Conservation (phyloP, 30 jellyfish, hydroid and myxozoan genomes). For the Aurelia sp. region DNA sequence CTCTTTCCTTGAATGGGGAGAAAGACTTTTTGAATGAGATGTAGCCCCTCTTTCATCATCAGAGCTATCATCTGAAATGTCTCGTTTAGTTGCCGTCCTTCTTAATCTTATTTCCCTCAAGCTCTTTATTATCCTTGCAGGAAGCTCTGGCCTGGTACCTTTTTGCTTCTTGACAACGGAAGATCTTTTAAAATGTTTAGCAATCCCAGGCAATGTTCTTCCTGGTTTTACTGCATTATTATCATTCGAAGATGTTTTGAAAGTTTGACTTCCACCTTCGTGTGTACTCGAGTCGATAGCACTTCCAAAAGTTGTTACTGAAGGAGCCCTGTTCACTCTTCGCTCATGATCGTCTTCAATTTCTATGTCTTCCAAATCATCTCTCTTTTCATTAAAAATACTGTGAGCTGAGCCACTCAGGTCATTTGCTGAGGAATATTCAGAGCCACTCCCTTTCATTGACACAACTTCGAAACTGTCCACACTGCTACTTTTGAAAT, state of each 20-base stretch:
- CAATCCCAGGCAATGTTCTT: background rate
- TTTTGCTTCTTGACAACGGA: background rate
- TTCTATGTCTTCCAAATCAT: conserved; percentile 1
- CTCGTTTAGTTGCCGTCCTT: background rate
- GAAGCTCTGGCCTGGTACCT: conserved; percentile 3
- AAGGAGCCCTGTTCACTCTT: conserved; percentile 35
- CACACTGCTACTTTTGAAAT: background rate
- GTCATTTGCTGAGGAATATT: conserved; percentile 52
- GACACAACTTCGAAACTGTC: conserved; percentile 76
- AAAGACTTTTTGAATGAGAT: background rate
- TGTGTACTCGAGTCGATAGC: conserved; percentile 75
- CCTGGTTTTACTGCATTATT: background rate
- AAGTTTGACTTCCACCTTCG: conserved; percentile 23
- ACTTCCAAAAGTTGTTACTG: conserved; percentile 83
- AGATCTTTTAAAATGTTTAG: conserved; percentile 16
- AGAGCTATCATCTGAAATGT: conserved; percentile 15
- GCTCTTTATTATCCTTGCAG: conserved; percentile 22
- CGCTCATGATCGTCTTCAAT: background rate
- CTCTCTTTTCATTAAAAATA: conserved; percentile 2
- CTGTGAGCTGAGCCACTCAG: conserved; percentile 13
- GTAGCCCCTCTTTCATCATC: conserved; percentile 19
- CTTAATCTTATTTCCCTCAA: conserved; percentile 26
- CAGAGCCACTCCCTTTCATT: conserved; percentile 58
- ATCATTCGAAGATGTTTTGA: conserved; percentile 1
- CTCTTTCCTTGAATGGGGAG: background rate